Base-by-base conservation (phyloP, 2,113 vertebrate species). In the Plectropomus leopardus region DNA sequence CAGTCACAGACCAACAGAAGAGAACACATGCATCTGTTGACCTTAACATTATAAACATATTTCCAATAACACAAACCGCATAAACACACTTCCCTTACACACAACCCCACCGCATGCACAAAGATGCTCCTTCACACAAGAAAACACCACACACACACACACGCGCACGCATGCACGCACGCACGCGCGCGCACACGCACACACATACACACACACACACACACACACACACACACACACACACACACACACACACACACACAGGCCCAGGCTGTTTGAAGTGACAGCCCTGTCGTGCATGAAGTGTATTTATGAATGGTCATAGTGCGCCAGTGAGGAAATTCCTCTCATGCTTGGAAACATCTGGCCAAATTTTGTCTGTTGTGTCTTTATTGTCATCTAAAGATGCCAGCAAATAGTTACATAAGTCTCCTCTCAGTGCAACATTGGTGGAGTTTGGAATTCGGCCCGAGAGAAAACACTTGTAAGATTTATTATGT, bases 341-440 rank as follows among this genome's bases (percentile, higher is more conserved):
- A 91, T 93, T 89, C 80, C 74, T 77, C 47, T 84, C 88, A 86
- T 90, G 73, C 55, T 66, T 53, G 80, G 80, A 83, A 89, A 88
- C 87, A 89, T 90, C 85, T 91, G 87, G 81, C 40, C 59, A 73
- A 80, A 72, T 82, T 82, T 71, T 66, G 87, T 86, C 87, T 78
- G 64, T 44, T 83, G 32, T 83, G 84, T 89, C 85, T 90, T 63
- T 55, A 78, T 84, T 72, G 34, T 80, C 80, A 89, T 89, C 84
- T 86, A 26, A 78, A 90, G 69, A 86, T 87, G 77, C 72, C 77
- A 82, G 80, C 57, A 75, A 81, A 83, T 75, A 72, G 70, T 84
- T 80, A 76, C 84, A 83, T 61, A 76, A 69, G 70, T 47, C 57
- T 69, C 11, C 69, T 67, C 66, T 28, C 54, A 50, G 70, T 66